These are phyloP conservation scores for Halichondria panicea DNA, from an alignment of 37 sponge, comb jelly and placozoan genomes.

Conservation along the genomic window DNA sequence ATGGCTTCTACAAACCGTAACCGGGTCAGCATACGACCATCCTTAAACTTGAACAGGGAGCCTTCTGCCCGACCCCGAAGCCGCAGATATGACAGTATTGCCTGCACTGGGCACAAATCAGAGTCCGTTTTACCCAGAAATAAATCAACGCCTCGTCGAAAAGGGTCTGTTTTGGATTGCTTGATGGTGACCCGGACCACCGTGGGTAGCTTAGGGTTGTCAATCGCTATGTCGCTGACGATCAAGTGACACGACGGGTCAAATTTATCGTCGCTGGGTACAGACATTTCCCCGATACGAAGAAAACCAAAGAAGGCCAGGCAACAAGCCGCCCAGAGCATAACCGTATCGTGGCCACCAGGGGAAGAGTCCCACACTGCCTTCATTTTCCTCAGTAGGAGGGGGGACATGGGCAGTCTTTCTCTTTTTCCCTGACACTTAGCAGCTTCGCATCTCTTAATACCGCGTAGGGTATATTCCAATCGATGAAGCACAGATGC, in stretches of 20 bases:
- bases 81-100: slow-evolving; percentile 17
- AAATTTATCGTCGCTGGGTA: slow-evolving; percentile 1
- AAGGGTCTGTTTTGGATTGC: slow-evolving; percentile 37
- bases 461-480: slow-evolving; percentile 3
- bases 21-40: slow-evolving; percentile 30
- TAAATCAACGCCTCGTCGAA: slow-evolving; percentile 14
- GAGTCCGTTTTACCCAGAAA: slow-evolving; percentile 4
- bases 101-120: slow-evolving; percentile 16
- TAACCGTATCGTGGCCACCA: not conserved
- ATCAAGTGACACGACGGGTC: slow-evolving; percentile 15
- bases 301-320: slow-evolving; percentile 20
- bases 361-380: not conserved
- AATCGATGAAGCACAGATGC: not conserved
- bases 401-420: slow-evolving; percentile 14
- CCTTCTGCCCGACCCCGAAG: not conserved
- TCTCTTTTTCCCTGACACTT: not conserved
- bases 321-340: slow-evolving; percentile 41
- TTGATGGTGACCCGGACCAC: slow-evolving; percentile 19
- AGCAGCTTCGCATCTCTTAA: slow-evolving; percentile 17
- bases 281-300: slow-evolving; percentile 6
- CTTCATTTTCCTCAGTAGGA: slow-evolving; percentile 2
- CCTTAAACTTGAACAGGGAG: slow-evolving; percentile 14
- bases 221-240: slow-evolving; percentile 12
- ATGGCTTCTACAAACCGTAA: slow-evolving; percentile 13
- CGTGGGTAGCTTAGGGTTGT: not conserved